Evolutionary conservation across 2,888 invertebrate species (phyloP).

Genomic region (Morpho helenor): DNA sequence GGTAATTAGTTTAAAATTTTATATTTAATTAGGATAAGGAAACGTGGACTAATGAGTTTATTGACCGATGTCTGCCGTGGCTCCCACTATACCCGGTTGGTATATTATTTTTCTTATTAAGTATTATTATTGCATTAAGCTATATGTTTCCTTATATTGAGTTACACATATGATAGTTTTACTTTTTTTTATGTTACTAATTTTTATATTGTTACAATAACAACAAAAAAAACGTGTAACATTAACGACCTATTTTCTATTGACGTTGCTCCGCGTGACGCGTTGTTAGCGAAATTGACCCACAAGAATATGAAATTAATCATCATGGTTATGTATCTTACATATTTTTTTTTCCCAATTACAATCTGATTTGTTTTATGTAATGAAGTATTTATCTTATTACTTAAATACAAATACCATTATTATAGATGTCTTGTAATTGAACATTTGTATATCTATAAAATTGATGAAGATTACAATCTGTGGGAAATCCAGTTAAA

Average conservation of each 20-base stretch:
- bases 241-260: constrained; percentile 63
- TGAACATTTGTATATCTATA: too few relatives aligned
- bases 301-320: not conserved
- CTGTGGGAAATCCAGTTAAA: too few relatives aligned
- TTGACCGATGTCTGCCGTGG: constrained; percentile 78
- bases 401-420: too few relatives aligned
- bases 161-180: not conserved
- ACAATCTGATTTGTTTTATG: too few relatives aligned
- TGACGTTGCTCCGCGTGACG: constrained; percentile 73
- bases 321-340: not conserved
- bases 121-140: constrained; percentile 14
- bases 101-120: constrained; percentile 36
- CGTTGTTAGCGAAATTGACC: constrained; percentile 42
- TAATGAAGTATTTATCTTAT: too few relatives aligned
- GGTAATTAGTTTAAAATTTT: constrained; percentile 30
- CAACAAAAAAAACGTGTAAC: constrained; percentile 3
- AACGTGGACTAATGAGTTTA: constrained; percentile 74
- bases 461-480: too few relatives aligned
- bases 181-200: not conserved
- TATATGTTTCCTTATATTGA: not conserved
- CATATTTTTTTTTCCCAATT: not conserved
- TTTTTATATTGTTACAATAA: not conserved
- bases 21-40: constrained; percentile 26
- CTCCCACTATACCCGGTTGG: constrained; percentile 77
- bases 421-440: too few relatives aligned